phyloP scores from a whole-genome alignment of 2,797 vertebrate species.

The Poecilia velifera region DNA sequence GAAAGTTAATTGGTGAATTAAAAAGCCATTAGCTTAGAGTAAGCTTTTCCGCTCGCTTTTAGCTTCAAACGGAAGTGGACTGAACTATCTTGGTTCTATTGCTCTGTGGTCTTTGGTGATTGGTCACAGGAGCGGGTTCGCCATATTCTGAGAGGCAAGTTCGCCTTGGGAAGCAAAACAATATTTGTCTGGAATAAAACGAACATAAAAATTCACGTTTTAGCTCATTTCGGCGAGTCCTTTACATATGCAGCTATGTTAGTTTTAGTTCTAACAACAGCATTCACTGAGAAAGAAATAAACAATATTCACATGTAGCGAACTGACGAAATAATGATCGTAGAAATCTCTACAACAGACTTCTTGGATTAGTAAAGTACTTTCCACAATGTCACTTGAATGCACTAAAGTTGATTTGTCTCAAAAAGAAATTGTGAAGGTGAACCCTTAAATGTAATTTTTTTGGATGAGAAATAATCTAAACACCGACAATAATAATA shows the following conservation, averaged over 20 bases:
- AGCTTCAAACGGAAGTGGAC: background rate
- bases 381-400: background rate
- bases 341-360: too few species aligned
- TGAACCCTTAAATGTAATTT: background rate
- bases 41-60: background rate
- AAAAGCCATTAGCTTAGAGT: background rate
- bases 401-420: background rate
- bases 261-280: background rate
- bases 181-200: background rate
- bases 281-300: background rate
- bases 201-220: background rate
- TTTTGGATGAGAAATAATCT: background rate
- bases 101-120: background rate
- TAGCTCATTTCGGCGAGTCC: background rate
- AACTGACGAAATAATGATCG: too few species aligned
- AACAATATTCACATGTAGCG: background rate
- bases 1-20: background rate
- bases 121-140: background rate
- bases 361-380: too few species aligned
- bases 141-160: background rate
- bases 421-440: background rate
- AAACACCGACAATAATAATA: background rate
- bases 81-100: background rate
- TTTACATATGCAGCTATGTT: background rate
- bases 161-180: background rate